Evolutionary conservation across 2,797 vertebrate genomes (phyloP).

Genomic region (Tapera naevia): DNA sequence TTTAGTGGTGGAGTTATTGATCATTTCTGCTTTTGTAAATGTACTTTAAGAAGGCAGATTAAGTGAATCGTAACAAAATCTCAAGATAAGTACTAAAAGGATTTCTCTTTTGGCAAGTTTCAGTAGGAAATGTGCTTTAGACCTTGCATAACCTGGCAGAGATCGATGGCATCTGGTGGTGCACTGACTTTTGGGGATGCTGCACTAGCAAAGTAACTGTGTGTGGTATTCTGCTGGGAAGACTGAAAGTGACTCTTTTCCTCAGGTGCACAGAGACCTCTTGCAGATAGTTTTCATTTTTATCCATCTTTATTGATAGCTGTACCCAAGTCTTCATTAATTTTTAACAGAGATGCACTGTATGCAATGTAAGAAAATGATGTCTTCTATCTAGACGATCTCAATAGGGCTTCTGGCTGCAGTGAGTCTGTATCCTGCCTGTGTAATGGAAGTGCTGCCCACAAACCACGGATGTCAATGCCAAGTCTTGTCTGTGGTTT

Average conservation of each 20-base stretch:
- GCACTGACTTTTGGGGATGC: not conserved
- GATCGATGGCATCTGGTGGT: not conserved
- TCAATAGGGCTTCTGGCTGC: constrained; percentile 1
- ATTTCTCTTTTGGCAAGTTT: not conserved
- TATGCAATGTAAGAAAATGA: not conserved
- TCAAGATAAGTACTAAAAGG: constrained; percentile 23
- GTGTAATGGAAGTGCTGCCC: constrained; percentile 2
- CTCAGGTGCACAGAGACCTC: not conserved
- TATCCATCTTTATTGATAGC: not conserved
- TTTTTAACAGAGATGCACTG: constrained; percentile 1
- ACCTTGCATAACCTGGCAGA: not conserved
- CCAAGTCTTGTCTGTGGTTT: constrained; percentile 13
- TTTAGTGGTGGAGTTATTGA: constrained; percentile 44
- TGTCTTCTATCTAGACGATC: not conserved
- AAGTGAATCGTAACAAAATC: constrained; percentile 33
- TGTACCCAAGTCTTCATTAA: not conserved
- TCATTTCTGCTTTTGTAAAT: constrained; percentile 11
- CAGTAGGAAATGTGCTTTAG: not conserved
- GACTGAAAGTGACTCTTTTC: not conserved
- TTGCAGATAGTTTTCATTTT: not conserved
- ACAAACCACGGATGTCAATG: not conserved
- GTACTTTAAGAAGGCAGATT: constrained; percentile 30
- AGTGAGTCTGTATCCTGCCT: constrained; percentile 16
- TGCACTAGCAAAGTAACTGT: not conserved
- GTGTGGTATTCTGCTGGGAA: not conserved